Conservation (phyloP, 2,797 vertebrate genomes). For the Danio choprae region DNA sequence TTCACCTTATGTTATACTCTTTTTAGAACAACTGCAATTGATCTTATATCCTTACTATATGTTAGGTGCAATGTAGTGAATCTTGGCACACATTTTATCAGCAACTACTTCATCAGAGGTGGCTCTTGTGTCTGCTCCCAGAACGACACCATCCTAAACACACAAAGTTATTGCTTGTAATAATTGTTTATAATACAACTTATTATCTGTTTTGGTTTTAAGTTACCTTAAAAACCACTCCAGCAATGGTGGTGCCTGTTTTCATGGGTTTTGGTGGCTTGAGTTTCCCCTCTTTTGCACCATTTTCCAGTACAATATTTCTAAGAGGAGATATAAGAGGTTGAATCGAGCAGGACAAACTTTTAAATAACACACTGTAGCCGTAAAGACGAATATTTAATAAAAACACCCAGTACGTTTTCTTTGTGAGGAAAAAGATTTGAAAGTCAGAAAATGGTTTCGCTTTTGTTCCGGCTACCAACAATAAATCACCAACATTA, state of each 20-base stretch:
- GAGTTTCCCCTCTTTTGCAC: conserved; percentile 50
- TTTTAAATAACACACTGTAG: background rate
- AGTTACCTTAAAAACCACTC: conserved; percentile 76
- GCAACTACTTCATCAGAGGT: conserved; percentile 78
- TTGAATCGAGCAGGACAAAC: background rate
- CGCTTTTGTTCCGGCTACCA: conserved; percentile 67
- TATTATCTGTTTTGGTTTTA: background rate
- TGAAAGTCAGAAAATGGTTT: conserved; percentile 66
- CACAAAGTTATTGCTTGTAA: background rate
- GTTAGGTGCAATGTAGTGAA: conserved; percentile 81
- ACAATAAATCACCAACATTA: background rate
- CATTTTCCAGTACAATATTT: conserved; percentile 69
- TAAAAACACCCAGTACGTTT: background rate
- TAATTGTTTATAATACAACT: too few relatives aligned
- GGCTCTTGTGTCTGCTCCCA: conserved; percentile 80
- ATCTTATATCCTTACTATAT: conserved; percentile 71
- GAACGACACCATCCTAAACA: conserved; percentile 78
- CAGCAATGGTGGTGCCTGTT: conserved; percentile 81
- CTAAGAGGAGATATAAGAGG: conserved; percentile 52
- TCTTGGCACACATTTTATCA: conserved; percentile 78
- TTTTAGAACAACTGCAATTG: background rate
- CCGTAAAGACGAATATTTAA: background rate
- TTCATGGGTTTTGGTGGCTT: conserved; percentile 72
- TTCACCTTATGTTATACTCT: too few relatives aligned
- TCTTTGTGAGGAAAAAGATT: background rate